Conservation (phyloP, 2,797 vertebrate species). For the Coccyzus lansbergi region DNA sequence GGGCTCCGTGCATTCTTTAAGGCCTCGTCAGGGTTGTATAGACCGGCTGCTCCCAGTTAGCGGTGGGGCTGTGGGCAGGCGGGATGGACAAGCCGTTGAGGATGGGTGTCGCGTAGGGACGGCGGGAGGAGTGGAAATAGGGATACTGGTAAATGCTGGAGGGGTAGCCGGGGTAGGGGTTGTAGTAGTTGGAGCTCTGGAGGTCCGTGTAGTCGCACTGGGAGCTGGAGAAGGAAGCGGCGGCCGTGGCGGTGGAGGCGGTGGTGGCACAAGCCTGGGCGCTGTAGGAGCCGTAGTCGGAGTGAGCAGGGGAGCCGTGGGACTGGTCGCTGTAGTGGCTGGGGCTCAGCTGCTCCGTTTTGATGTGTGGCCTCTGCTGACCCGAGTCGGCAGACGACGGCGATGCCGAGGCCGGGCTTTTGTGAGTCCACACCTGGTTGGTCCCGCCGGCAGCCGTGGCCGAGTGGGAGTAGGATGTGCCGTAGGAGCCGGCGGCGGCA, state of each 20-base stretch:
- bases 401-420: constrained; percentile 77
- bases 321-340: constrained; percentile 90
- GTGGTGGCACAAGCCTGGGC: constrained; percentile 86
- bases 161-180: constrained; percentile 90
- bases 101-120: constrained; percentile 90
- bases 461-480: constrained; percentile 79
- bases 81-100: constrained; percentile 92
- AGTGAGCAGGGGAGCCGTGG: constrained; percentile 86
- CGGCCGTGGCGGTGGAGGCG: constrained; percentile 69
- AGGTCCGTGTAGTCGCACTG: constrained; percentile 97
- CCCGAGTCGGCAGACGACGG: constrained; percentile 76
- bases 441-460: constrained; percentile 74
- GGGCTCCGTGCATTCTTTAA: constrained; percentile 57
- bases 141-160: constrained; percentile 95
- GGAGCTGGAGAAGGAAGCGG: constrained; percentile 86
- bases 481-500: constrained; percentile 65
- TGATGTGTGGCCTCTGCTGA: constrained; percentile 90
- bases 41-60: constrained; percentile 96
- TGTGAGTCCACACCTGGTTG: constrained; percentile 87
- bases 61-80: constrained; percentile 89
- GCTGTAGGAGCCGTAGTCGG: constrained; percentile 87
- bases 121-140: constrained; percentile 93
- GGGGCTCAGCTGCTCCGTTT: constrained; percentile 96
- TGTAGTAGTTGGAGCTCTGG: constrained; percentile 93
- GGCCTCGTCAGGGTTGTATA: constrained; percentile 94